Evolutionary conservation across 2,113 vertebrate genomes (phyloP).

Genomic region (Phyllostomus discolor): DNA sequence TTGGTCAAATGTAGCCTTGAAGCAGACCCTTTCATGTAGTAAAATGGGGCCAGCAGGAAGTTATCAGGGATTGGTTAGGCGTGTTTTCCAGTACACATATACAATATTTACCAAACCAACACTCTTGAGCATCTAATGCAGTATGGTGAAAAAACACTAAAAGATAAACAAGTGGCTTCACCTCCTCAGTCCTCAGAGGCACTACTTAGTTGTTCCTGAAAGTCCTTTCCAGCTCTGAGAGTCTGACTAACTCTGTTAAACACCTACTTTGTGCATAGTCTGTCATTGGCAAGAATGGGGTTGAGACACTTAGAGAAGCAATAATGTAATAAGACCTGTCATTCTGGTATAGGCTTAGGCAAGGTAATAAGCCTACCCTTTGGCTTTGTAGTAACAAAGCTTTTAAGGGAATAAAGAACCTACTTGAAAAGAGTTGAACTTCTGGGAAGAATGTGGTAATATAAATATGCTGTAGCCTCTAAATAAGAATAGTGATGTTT

Average conservation of each 20-base stretch:
- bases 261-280: not conserved
- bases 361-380: not conserved
- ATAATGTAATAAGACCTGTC: not conserved
- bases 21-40: not conserved
- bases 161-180: not conserved
- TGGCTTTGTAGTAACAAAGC: not conserved
- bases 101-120: not conserved
- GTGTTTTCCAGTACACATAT: not conserved
- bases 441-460: conserved; percentile 2
- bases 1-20: not conserved
- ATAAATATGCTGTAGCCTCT: conserved; percentile 17
- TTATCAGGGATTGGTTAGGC: not conserved
- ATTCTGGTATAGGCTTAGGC: not conserved
- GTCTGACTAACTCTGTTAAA: not conserved
- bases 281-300: not conserved
- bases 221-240: not conserved
- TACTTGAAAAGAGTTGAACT: conserved; percentile 4
- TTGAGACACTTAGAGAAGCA: not conserved
- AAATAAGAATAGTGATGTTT: conserved; percentile 47
- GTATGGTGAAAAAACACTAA: not conserved
- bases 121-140: not conserved
- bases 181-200: not conserved
- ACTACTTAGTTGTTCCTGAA: not conserved
- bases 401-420: not conserved
- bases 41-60: not conserved